These are phyloP conservation scores for Mastomys natalensis DNA, from an alignment of 2,113 vertebrate species.

Conservation along the genomic window DNA sequence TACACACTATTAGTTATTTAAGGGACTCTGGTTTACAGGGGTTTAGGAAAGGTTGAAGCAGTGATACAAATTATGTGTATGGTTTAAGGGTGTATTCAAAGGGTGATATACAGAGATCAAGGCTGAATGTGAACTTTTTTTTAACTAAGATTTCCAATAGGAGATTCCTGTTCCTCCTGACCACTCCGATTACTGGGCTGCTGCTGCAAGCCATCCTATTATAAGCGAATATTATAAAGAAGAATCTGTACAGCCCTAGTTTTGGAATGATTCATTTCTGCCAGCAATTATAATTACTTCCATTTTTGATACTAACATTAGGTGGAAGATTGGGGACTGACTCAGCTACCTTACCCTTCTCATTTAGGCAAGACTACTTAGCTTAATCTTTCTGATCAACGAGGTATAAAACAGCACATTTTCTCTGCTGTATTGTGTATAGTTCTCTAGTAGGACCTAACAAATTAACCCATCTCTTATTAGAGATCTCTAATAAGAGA, in stretches of 20 bases:
- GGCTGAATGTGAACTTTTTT: slow-evolving; percentile 17
- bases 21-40: slow-evolving; percentile 39
- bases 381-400: slow-evolving; percentile 56
- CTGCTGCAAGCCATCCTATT: slow-evolving; percentile 31
- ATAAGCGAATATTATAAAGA: slow-evolving; percentile 56
- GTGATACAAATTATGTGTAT: not conserved
- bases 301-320: slow-evolving; percentile 76
- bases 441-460: slow-evolving; percentile 51
- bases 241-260: slow-evolving; percentile 52
- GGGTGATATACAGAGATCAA: slow-evolving; percentile 23
- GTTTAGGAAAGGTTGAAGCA: slow-evolving; percentile 52
- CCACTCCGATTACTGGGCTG: slow-evolving; percentile 35
- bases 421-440: slow-evolving; percentile 56
- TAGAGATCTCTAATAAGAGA: no score
- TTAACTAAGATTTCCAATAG: slow-evolving; percentile 26
- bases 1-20: slow-evolving; percentile 42
- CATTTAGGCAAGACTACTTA: slow-evolving; percentile 67
- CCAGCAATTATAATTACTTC: slow-evolving; percentile 76
- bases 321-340: slow-evolving; percentile 74
- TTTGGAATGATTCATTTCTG: slow-evolving; percentile 79
- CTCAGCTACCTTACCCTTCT: slow-evolving; percentile 71
- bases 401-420: slow-evolving; percentile 30
- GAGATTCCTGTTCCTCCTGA: slow-evolving; percentile 29
- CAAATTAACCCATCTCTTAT: not conserved
- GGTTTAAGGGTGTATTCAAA: slow-evolving; percentile 28